phyloP scores from a whole-genome alignment of 2,797 vertebrate genomes.

The Menidia menidia region DNA sequence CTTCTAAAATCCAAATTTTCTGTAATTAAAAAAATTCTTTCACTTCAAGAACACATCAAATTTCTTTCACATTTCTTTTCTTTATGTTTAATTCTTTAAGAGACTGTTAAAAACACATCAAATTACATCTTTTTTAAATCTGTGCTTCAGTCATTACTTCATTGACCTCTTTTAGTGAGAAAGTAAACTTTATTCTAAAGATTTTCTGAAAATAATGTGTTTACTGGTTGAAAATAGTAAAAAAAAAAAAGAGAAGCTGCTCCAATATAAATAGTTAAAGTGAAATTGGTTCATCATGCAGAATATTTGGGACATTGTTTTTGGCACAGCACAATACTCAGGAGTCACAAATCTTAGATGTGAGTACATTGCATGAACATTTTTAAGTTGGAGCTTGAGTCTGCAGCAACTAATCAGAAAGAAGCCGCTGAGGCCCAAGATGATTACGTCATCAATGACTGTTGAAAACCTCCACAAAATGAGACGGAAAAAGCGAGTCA shows the following conservation, averaged over 20 bases:
- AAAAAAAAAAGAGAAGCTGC: neutral
- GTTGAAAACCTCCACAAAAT: conserved; percentile 20
- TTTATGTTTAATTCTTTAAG: too few species aligned
- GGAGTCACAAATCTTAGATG: conserved; percentile 18
- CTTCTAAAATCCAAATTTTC: neutral
- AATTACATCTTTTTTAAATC: neutral
- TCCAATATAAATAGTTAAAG: neutral
- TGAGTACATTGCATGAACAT: conserved; percentile 5
- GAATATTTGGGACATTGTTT: conserved; percentile 11
- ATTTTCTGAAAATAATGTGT: neutral
- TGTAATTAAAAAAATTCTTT: neutral
- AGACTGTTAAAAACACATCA: too few species aligned
- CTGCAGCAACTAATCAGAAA: neutral
- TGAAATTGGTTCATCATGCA: neutral
- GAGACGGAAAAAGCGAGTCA: conserved; percentile 3
- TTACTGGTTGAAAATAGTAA: neutral
- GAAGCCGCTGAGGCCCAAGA: conserved; percentile 12
- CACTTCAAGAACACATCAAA: too few species aligned
- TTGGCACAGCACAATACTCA: neutral
- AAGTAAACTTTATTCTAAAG: neutral
- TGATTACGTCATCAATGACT: conserved; percentile 3
- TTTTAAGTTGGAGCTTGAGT: conserved; percentile 1
- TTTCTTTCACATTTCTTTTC: too few species aligned
- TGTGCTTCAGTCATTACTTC: neutral
- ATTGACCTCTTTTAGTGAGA: neutral